Evolutionary conservation across 2,113 vertebrate species (phyloP).

Genomic region (Lophochroa leadbeateri): DNA sequence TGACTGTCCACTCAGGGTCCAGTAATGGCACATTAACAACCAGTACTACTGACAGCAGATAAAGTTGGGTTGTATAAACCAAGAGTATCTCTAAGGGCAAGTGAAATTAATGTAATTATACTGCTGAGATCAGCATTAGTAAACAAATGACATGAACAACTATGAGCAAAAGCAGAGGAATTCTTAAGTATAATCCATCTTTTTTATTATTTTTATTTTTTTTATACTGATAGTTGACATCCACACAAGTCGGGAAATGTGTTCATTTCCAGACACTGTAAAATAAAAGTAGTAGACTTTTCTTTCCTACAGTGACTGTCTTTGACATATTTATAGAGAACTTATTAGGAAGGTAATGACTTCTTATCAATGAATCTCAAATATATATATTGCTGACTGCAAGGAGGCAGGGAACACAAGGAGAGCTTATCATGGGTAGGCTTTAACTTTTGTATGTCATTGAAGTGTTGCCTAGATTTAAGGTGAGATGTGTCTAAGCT

Average conservation of each 20-base stretch:
- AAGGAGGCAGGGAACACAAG: background rate
- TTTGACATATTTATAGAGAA: background rate
- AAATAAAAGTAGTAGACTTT: background rate
- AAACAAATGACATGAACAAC: background rate
- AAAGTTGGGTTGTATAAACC: background rate
- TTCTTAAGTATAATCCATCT: background rate
- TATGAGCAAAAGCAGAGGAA: background rate
- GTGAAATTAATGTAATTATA: background rate
- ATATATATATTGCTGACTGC: background rate
- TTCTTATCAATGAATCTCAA: background rate
- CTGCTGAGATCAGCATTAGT: background rate
- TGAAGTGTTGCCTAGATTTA: background rate
- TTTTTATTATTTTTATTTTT: background rate
- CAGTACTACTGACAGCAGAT: background rate
- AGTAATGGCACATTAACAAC: background rate
- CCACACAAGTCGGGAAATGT: background rate
- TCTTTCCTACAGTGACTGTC: background rate
- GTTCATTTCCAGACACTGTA: background rate
- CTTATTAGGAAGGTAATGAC: background rate
- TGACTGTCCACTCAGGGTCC: background rate
- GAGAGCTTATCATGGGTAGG: background rate
- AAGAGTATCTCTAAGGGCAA: background rate
- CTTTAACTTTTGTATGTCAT: background rate
- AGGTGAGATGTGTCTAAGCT: background rate
- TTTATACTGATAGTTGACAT: background rate